Conservation (phyloP, 1,140 invertebrate species). For the Octopus sinensis region DNA sequence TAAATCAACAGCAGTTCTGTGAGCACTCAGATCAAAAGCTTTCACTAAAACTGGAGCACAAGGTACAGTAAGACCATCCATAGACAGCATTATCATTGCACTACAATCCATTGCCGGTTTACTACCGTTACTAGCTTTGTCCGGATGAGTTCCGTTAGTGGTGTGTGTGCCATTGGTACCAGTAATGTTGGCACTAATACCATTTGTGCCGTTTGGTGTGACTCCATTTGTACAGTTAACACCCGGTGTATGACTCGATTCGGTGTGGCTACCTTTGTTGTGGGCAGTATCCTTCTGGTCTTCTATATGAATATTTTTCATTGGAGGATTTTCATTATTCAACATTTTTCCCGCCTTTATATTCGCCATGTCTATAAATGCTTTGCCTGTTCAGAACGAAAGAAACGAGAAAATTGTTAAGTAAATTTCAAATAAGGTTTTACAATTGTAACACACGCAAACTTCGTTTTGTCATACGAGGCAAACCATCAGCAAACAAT, state of each 20-base stretch:
- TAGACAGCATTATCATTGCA: slow-evolving; percentile 26
- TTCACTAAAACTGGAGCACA: slow-evolving; percentile 27
- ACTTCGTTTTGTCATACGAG: no score
- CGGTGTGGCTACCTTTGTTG: not conserved
- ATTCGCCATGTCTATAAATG: not conserved
- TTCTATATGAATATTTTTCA: not conserved
- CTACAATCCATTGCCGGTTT: slow-evolving; percentile 8
- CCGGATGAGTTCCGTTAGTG: not conserved
- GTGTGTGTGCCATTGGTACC: not conserved
- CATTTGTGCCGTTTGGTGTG: not conserved
- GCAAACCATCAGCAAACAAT: no score
- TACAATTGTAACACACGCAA: no score
- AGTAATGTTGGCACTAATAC: not conserved
- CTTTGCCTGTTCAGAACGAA: not conserved
- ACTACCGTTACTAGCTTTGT: not conserved
- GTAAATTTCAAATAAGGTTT: no score
- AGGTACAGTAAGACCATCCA: slow-evolving; percentile 29
- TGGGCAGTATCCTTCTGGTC: not conserved
- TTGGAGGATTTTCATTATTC: not conserved
- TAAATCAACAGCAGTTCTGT: slow-evolving; percentile 32
- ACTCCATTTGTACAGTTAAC: not conserved
- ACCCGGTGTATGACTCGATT: not conserved
- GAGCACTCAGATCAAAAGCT: slow-evolving; percentile 34
- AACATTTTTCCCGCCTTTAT: not conserved
- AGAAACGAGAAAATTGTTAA: no score